phyloP scores from a whole-genome alignment of 2,113 vertebrate species.

The Girardinichthys multiradiatus region DNA sequence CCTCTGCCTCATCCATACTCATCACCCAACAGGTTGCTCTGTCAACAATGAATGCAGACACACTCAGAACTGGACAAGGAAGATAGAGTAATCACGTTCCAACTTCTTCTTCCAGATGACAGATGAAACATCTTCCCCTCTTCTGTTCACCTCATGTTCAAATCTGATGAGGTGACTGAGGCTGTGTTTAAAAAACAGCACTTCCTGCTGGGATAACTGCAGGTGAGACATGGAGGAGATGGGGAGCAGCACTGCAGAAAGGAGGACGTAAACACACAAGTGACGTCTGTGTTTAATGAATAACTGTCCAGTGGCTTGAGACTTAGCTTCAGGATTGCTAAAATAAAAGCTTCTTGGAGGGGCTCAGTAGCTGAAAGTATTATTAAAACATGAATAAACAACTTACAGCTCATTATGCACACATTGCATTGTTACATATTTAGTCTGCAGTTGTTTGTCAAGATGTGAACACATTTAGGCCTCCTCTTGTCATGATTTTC shows the following conservation, averaged over 20 bases:
- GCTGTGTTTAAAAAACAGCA: conserved; percentile 20
- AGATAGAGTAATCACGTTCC: conserved; percentile 25
- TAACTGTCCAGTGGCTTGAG: conserved; percentile 39
- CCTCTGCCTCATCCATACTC: conserved; percentile 26
- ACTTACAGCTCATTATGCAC: not conserved
- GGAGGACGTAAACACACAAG: conserved; percentile 50
- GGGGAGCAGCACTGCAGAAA: conserved; percentile 35
- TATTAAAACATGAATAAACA: conserved; percentile 18
- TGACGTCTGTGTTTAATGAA: conserved; percentile 65
- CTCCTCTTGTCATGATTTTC: conserved; percentile 29
- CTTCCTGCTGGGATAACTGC: conserved; percentile 47
- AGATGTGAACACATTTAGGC: not conserved
- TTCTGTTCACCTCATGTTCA: conserved; percentile 1
- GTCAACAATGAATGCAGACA: conserved; percentile 56
- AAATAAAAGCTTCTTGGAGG: conserved; percentile 14
- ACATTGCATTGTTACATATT: not conserved
- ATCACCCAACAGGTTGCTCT: conserved; percentile 66
- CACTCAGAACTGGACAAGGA: conserved; percentile 15
- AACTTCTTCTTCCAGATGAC: conserved; percentile 15
- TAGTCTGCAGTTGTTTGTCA: not conserved
- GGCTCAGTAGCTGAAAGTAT: conserved; percentile 16
- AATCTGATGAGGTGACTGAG: conserved; percentile 8
- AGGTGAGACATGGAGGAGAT: conserved; percentile 52
- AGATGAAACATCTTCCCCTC: conserved; percentile 13
- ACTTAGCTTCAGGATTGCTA: not conserved